Evolutionary conservation across 53 echinoderm and acorn worm genomes (phyloP).

Genomic region (Echinometra lucunter): DNA sequence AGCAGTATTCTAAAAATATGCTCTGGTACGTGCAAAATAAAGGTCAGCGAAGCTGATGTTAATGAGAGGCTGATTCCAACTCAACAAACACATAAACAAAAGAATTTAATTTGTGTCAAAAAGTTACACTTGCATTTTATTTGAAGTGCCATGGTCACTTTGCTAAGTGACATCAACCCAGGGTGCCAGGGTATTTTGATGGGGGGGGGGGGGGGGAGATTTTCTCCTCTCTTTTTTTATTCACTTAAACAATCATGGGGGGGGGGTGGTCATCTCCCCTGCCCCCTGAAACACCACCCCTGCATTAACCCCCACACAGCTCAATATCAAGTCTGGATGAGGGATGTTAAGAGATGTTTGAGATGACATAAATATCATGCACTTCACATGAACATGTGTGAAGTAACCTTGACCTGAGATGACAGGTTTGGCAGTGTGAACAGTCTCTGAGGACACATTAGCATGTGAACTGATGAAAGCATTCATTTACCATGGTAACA

Average conservation of each 20-base stretch:
- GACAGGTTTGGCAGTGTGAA: slow-evolving; percentile 3
- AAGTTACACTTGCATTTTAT: slow-evolving; percentile 20
- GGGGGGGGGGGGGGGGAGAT: too few relatives aligned
- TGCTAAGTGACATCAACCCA: not conserved
- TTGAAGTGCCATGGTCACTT: not conserved
- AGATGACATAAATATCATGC: slow-evolving; percentile 44
- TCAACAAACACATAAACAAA: not conserved
- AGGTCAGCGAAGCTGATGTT: not conserved
- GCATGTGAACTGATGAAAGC: not conserved
- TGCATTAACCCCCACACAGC: slow-evolving; percentile 1
- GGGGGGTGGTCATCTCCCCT: too few relatives aligned
- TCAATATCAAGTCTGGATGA: not conserved
- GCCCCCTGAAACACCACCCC: too few relatives aligned
- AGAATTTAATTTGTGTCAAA: not conserved
- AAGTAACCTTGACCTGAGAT: slow-evolving; percentile 14
- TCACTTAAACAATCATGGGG: too few relatives aligned
- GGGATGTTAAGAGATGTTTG: slow-evolving; percentile 13
- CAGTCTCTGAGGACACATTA: slow-evolving; percentile 7
- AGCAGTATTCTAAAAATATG: not conserved
- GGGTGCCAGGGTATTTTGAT: too few relatives aligned
- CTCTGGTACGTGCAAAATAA: not conserved
- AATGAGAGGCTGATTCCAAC: not conserved
- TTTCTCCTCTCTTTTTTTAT: too few relatives aligned
- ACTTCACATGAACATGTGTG: slow-evolving; percentile 33
- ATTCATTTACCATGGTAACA: slow-evolving; percentile 31